These are phyloP conservation scores for Lasioglossum oenotherae DNA, from an alignment of 2,888 invertebrate species.

Conservation along the genomic window DNA sequence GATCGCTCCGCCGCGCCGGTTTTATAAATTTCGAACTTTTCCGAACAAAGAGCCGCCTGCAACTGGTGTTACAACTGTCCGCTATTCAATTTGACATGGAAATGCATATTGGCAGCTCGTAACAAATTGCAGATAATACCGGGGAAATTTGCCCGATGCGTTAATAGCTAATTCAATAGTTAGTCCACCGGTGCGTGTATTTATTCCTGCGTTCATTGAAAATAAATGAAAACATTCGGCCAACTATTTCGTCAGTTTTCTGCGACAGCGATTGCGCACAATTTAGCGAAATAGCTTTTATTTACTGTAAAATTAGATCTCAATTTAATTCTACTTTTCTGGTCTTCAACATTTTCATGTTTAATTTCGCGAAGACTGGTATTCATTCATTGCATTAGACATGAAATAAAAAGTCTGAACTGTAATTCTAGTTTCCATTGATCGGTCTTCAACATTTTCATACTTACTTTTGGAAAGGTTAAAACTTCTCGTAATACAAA, in stretches of 20 bases:
- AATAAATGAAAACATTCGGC: neutral
- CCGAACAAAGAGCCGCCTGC: neutral
- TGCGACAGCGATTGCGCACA: neutral
- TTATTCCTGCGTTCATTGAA: neutral
- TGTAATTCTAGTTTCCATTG: no score
- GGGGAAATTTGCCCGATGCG: neutral
- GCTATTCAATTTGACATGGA: neutral
- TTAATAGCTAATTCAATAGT: neutral
- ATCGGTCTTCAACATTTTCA: no score
- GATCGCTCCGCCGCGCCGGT: neutral
- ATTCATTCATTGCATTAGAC: no score
- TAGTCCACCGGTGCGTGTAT: neutral
- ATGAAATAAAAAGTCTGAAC: no score
- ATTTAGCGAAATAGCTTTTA: neutral
- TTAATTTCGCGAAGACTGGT: neutral
- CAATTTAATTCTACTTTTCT: neutral
- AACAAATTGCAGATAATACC: neutral
- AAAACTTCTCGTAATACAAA: neutral
- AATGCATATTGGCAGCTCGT: neutral
- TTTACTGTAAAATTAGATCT: neutral
- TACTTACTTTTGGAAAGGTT: no score
- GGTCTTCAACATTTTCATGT: neutral
- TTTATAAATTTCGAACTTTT: constrained; percentile 9
- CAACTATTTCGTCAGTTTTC: neutral
- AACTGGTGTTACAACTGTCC: neutral